Evolutionary conservation across 2,888 invertebrate species (phyloP), one percentile per base, ranked within the genome.

Genomic region (Heliconius charithonia): DNA sequence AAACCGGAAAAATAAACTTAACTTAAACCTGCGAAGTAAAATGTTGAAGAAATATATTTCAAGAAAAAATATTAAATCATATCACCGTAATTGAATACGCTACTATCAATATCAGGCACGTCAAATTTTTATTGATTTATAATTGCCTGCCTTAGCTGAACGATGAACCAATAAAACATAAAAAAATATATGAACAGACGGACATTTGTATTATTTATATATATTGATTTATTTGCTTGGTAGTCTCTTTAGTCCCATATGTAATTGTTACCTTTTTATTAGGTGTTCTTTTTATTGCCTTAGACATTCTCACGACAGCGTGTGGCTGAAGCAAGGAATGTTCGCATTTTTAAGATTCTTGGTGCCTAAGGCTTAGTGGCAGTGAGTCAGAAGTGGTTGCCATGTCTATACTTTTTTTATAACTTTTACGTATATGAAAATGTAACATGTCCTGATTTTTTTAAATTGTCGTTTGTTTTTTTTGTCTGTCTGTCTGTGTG

Each of bases 241-340:
- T 76, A 82, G 84, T 85, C 80, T 84, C 85, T 85, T 84, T 83
- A 83, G 79, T 75, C 73, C 81, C 80, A 81, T 81, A 76, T 82
- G 81, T 82, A 82, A 83, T 82, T 82, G 83, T 83, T 78, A 51
- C 65, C 70, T 37, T 81, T 81, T 81, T 80, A 81, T 81, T 80
- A 75, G 77, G 75, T 81, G 78, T 79, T 56, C 41, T 80, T 82
- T 81, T 80, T 82, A 83, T 83, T 82, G 76, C 69, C 19, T 41
- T 79, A 77, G 51, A 77, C 83, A 81, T 83, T 83, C 83, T 78
- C 83, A 83, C 81, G 83, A 59, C 75, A 51, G 66, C n/a, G 76
- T 78, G 67, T 66, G 73, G 69, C 19, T 69, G 69, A 45, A 25
- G 69, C 76, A 77, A 79, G 74, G 59, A 72, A 72, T 72, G 32